A percentile compares a stretch with the other conserved stretches of the same genome.
Conservation (phyloP, 2,888 invertebrate species). For the Cyclophora punctaria region DNA sequence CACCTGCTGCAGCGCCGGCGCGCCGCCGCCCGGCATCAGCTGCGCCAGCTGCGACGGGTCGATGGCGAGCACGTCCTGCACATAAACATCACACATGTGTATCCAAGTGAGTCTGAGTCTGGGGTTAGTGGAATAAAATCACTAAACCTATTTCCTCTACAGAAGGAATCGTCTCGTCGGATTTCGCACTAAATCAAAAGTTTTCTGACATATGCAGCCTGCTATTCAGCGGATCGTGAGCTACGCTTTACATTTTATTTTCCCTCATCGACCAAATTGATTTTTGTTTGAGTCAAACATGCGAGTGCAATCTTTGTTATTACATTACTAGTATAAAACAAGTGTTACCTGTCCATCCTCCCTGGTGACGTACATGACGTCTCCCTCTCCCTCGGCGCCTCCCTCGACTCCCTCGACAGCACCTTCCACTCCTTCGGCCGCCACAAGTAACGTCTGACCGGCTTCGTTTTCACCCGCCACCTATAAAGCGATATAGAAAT, state of each 20-base stretch:
- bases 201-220: too few species aligned
- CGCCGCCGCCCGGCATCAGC: slow-evolving; percentile 74
- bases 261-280: too few species aligned
- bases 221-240: too few species aligned
- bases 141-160: too few species aligned
- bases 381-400: slow-evolving; percentile 83
- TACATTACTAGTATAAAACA: not conserved
- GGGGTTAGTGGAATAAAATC: too few species aligned
- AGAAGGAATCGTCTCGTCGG: too few species aligned
- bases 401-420: slow-evolving; percentile 80
- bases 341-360: slow-evolving; percentile 61
- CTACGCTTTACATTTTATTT: too few species aligned
- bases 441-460: slow-evolving; percentile 76
- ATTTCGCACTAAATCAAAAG: too few species aligned
- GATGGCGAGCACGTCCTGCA: slow-evolving; percentile 71
- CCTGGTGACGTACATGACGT: slow-evolving; percentile 70
- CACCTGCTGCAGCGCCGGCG: slow-evolving; percentile 66
- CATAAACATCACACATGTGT: not conserved
- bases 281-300: too few species aligned
- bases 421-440: slow-evolving; percentile 82
- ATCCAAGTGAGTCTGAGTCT: too few species aligned
- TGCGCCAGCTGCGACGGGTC: slow-evolving; percentile 72
- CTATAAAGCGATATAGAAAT: slow-evolving; percentile 29
- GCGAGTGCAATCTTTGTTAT: slow-evolving; percentile 54
- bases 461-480: slow-evolving; percentile 79